Conservation (phyloP, 2,797 vertebrate species). For the Apogon hyalosoma region DNA sequence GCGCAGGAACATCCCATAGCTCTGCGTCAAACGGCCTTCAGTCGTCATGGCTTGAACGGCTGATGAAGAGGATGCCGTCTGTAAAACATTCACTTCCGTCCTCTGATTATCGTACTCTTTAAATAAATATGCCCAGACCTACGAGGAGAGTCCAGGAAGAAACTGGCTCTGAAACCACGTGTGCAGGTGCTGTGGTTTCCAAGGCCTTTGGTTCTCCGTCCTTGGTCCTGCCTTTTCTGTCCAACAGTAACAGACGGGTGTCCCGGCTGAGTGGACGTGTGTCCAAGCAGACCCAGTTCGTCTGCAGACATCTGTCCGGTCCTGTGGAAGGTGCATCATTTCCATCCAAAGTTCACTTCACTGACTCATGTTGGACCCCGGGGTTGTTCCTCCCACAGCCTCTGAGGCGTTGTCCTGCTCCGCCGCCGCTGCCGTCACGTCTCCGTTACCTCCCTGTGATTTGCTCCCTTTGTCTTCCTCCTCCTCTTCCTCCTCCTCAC, state of each 20-base stretch:
- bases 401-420: conserved; percentile 56
- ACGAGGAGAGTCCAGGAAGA: conserved; percentile 14
- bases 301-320: no score
- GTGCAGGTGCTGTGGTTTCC: conserved; percentile 22
- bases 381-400: conserved; percentile 11
- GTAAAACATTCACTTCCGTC: conserved; percentile 69
- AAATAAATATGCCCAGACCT: conserved; percentile 73
- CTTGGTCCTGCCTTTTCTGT: conserved; percentile 22
- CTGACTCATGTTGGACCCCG: conserved; percentile 60
- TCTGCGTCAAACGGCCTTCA: conserved; percentile 9
- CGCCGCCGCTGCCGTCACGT: conserved; percentile 56
- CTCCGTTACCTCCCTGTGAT: conserved; percentile 53
- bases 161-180: conserved; percentile 45
- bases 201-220: conserved; percentile 35
- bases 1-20: conserved; percentile 15
- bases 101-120: conserved; percentile 58
- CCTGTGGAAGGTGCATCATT: conserved; percentile 22
- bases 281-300: conserved; percentile 20
- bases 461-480: conserved; percentile 50
- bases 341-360: conserved; percentile 37
- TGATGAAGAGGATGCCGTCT: conserved; percentile 14
- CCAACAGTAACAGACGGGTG: conserved; percentile 30
- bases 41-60: conserved; percentile 12
- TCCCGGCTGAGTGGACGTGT: conserved; percentile 14
- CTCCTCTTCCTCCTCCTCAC: conserved; percentile 27